A percentile compares a stretch with the other conserved stretches of the same genome.
Conservation (phyloP, 2,888 invertebrate genomes). For the Boloria euphrosyne region DNA sequence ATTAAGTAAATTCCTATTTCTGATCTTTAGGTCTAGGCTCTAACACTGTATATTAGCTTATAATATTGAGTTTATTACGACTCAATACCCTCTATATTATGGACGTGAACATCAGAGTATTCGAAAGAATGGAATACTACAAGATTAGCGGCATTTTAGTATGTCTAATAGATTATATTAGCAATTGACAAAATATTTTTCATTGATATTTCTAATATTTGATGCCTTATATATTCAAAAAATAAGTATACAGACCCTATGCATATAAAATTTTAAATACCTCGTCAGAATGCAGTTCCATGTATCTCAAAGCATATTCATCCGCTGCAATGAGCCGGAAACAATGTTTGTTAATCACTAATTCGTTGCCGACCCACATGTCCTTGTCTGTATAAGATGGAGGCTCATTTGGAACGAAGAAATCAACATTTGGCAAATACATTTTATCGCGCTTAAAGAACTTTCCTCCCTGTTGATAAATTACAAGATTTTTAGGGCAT, state of each 20-base stretch:
- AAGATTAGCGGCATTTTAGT: no score
- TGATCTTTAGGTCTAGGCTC: no score
- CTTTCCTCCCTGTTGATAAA: slow-evolving; percentile 76
- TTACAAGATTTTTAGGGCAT: background rate
- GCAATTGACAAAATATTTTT: no score
- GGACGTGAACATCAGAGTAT: no score
- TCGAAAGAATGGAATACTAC: no score
- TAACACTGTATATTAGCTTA: no score
- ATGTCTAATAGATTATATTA: no score
- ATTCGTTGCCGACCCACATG: slow-evolving; percentile 91
- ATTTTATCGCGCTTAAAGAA: slow-evolving; percentile 87
- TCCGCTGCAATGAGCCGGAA: slow-evolving; percentile 92
- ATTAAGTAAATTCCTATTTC: no score
- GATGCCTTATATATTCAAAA: background rate
- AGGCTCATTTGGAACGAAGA: slow-evolving; percentile 87
- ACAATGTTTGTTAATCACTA: slow-evolving; percentile 89
- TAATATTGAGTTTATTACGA: no score
- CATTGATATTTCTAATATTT: no score
- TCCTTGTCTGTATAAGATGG: slow-evolving; percentile 89
- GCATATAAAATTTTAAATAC: slow-evolving; percentile 61
- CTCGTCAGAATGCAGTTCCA: slow-evolving; percentile 90
- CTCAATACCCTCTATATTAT: no score
- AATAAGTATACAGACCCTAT: background rate
- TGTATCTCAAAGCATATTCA: slow-evolving; percentile 92
- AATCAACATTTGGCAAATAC: slow-evolving; percentile 87